These are phyloP conservation scores for Drosophila dives DNA, from an alignment of 2,888 invertebrate genomes.

Conservation along the genomic window DNA sequence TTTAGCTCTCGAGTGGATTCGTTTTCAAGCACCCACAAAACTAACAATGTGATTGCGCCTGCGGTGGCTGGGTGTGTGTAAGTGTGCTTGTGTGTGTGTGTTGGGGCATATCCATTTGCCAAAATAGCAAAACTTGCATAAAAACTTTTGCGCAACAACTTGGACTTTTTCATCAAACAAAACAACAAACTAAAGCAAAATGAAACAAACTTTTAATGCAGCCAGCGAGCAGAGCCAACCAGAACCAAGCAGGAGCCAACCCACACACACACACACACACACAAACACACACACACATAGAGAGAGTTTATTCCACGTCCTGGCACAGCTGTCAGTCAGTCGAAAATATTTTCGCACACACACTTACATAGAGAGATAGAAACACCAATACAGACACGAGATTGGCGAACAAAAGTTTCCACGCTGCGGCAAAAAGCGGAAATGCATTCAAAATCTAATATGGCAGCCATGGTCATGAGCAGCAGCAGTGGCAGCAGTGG, in stretches of 20 bases:
- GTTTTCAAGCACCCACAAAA: conserved; percentile 31
- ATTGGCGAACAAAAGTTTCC: conserved; percentile 80
- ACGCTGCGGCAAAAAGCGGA: conserved; percentile 81
- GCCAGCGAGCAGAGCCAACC: conserved; percentile 56
- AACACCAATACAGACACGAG: conserved; percentile 45
- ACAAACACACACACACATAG: conserved; percentile 37
- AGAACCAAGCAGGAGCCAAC: conserved; percentile 46
- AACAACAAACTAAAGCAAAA: conserved; percentile 72
- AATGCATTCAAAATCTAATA: conserved; percentile 82
- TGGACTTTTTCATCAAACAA: conserved; percentile 81
- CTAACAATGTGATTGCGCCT: conserved; percentile 36
- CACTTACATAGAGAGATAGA: conserved; percentile 41
- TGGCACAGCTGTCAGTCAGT: conserved; percentile 79
- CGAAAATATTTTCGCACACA: conserved; percentile 66
- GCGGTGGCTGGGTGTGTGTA: not conserved
- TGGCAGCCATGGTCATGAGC: conserved; percentile 82
- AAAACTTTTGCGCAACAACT: conserved; percentile 80
- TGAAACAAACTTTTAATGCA: conserved; percentile 78
- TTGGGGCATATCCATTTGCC: conserved; percentile 75
- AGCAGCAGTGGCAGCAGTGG: conserved; percentile 46
- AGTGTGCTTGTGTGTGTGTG: not conserved
- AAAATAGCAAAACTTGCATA: conserved; percentile 80
- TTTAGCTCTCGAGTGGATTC: conserved; percentile 45
- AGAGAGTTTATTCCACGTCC: conserved; percentile 45
- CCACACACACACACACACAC: conserved; percentile 34